phyloP scores from a whole-genome alignment of 1,140 invertebrate genomes.

The Medauroidea extradentata region DNA sequence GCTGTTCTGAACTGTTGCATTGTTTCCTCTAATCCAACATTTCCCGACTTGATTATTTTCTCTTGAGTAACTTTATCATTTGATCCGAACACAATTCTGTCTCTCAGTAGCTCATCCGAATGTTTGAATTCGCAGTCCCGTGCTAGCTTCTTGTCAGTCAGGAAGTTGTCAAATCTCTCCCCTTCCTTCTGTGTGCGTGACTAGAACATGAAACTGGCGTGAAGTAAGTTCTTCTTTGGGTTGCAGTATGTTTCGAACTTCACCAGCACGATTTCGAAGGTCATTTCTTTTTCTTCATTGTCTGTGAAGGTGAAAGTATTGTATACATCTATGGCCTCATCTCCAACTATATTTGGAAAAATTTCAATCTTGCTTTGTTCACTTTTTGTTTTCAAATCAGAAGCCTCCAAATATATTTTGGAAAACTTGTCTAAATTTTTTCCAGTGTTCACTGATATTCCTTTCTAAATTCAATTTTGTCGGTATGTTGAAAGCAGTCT shows the following conservation, averaged over 20 bases:
- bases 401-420: slow-evolving; percentile 14
- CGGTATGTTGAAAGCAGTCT: too few relatives aligned
- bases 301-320: slow-evolving; percentile 17
- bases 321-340: slow-evolving; percentile 16
- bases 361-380: slow-evolving; percentile 16
- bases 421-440: slow-evolving; percentile 17
- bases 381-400: slow-evolving; percentile 3
- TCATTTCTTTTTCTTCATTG: slow-evolving; percentile 15
- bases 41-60: too few relatives aligned
- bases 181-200: slow-evolving; percentile 16
- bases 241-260: slow-evolving; percentile 22
- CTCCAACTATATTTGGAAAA: slow-evolving; percentile 18
- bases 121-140: slow-evolving; percentile 15
- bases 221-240: slow-evolving; percentile 19
- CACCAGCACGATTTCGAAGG: slow-evolving; percentile 13
- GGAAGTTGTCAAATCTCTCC: slow-evolving; percentile 24
- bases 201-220: slow-evolving; percentile 25
- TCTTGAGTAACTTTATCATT: too few relatives aligned
- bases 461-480: slow-evolving; percentile 5
- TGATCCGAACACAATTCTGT: too few relatives aligned
- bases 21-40: too few relatives aligned
- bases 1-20: too few relatives aligned
- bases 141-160: slow-evolving; percentile 17
- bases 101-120: too few relatives aligned
- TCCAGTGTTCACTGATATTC: slow-evolving; percentile 7